Evolutionary conservation across 2,888 invertebrate species (phyloP), one percentile per base, ranked within the genome.

Genomic region (Philereme vetulata): DNA sequence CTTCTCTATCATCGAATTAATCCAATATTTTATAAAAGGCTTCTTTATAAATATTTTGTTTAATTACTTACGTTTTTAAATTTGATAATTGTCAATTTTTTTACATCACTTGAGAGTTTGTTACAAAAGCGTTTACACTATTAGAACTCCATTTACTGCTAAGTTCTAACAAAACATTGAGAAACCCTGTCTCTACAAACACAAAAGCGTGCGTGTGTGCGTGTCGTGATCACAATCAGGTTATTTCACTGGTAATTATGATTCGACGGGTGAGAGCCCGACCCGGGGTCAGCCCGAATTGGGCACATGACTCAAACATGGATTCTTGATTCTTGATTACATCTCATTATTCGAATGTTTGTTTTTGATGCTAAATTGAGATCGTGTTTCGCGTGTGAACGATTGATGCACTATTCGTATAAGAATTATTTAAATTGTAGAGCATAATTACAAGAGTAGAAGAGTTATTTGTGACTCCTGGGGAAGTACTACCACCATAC

Each of bases 241-340:
- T 90, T 91, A 90, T 90, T 90, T 90, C 88, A 87, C 86, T 86
- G 90, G 89, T 91, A 91, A 91, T 91, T 91, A 91, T 91, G 91
- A 90, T 86, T 83, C 86, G 85, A 77, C 78, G 78, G 78, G 82
- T 84, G 87, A 86, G 88, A 88, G 86, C 68, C 70, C 82, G 90
- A 90, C 90, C 91, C 74, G 72, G 76, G 90, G 91, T 90, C 90
- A 89, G 70, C 72, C 71, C 73, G 67, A 83, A 85, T 81, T 82
- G 86, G 81, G 85, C 83, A 85, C 85, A 85, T 82, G 82, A 82
- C 78, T 75, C 82, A 74, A 77, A 84, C 75, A 80, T 70, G 77
- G 74, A 81, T 80, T 79, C 58, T 58, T 61, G 60, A 56, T 46
- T 76, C 78, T 82, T 84, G 84, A 86, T 86, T 84, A 82, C 79